Percentiles rank a stretch among this genome's conserved stretches.
phyloP scores from a whole-genome alignment of 2,888 invertebrate species.

The Rotaria magnacalcarata region DNA sequence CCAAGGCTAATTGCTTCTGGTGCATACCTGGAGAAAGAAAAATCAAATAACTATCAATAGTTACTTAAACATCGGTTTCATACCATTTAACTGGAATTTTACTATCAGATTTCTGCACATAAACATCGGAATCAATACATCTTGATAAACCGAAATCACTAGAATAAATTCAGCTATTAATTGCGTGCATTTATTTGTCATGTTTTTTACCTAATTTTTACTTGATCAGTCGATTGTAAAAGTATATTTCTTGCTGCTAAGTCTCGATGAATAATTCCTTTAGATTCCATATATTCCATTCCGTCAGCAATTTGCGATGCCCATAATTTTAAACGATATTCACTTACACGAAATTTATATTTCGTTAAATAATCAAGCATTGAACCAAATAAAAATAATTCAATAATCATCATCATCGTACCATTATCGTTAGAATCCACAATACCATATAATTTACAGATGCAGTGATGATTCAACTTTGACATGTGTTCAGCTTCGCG shows the following conservation, averaged over 20 bases:
- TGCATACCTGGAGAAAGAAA: slow-evolving; percentile 62
- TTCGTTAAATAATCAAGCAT: slow-evolving; percentile 68
- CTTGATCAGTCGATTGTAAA: slow-evolving; percentile 68
- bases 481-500: slow-evolving; percentile 86
- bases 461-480: slow-evolving; percentile 76
- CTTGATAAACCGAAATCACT: slow-evolving; percentile 83
- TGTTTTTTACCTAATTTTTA: slow-evolving; percentile 46
- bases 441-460: slow-evolving; percentile 78
- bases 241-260: slow-evolving; percentile 85
- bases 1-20: slow-evolving; percentile 89
- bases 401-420: slow-evolving; percentile 75
- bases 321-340: slow-evolving; percentile 79
- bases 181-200: no score
- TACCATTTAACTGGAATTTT: slow-evolving; percentile 81
- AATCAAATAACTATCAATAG: neutral
- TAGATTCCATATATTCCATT: slow-evolving; percentile 80
- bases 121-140: slow-evolving; percentile 65
- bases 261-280: slow-evolving; percentile 83
- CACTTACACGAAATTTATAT: slow-evolving; percentile 40
- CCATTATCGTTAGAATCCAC: slow-evolving; percentile 72
- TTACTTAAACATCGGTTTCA: neutral
- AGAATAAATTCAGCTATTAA: neutral
- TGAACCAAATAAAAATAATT: slow-evolving; percentile 82
- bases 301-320: slow-evolving; percentile 68
- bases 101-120: slow-evolving; percentile 67